Conservation (phyloP, 2,888 invertebrate genomes). For the Halictus ligatus region DNA sequence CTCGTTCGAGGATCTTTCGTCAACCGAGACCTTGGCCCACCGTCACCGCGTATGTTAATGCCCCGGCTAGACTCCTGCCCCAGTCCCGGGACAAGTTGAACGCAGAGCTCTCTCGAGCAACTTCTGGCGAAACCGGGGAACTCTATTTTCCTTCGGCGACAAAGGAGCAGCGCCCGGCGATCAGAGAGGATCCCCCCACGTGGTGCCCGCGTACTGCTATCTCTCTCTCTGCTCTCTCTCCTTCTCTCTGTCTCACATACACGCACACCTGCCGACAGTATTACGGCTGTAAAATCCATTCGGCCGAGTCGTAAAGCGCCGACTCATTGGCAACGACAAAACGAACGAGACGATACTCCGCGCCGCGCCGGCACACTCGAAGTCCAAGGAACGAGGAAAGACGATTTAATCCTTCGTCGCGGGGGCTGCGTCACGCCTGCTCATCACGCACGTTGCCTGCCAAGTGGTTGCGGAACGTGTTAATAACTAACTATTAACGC, state of each 20-base stretch:
- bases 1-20: constrained; percentile 20
- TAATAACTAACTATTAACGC: constrained; percentile 7
- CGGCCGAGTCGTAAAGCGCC: constrained; percentile 14
- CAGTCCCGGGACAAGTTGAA: constrained; percentile 20
- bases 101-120: constrained; percentile 6
- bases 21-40: constrained; percentile 45
- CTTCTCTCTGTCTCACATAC: neutral
- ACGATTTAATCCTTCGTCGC: constrained; percentile 17
- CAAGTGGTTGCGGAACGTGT: neutral
- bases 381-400: neutral
- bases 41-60: constrained; percentile 48
- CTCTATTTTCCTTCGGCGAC: constrained; percentile 31
- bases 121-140: constrained; percentile 28
- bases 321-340: constrained; percentile 13
- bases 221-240: neutral
- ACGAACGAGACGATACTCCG: neutral
- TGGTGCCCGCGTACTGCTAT: neutral
- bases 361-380: neutral
- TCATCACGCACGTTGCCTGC: neutral
- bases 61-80: constrained; percentile 23
- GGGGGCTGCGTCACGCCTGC: constrained; percentile 2
- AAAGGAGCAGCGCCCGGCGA: neutral
- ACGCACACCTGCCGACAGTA: constrained; percentile 12
- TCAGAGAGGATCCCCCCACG: neutral
- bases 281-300: constrained; percentile 15